Base-by-base conservation (phyloP, 1,140 invertebrate genomes). In the Drosophila ercepeae region DNA sequence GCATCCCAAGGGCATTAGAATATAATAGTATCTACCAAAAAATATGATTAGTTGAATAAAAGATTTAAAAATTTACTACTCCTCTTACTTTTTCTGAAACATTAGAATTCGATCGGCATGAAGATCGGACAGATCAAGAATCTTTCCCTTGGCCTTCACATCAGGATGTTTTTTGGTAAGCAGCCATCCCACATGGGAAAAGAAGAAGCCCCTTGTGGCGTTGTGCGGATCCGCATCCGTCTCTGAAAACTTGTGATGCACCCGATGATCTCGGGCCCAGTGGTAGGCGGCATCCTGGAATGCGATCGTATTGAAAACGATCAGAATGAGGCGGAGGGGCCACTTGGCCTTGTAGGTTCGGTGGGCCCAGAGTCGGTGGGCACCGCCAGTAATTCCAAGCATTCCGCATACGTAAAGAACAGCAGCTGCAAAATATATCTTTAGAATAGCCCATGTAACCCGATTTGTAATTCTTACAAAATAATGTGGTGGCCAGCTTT, bases 211-310 rank as follows among this genome's bases (percentile, higher is more conserved):
- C 6, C 98, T 89, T 0, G 94, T 97, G 3, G 97, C 97, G 91
- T 99, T 99, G 86, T 99, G 98, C 0, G 98, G 98, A 92, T 99
- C 98, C 4, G 98, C 98, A 91, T 99, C 94, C 0, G 98, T 99
- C 92, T 99, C 98, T 3, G 96, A 97, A 92, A 95, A 99, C 91
- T 99, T 99, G 92, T 99, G 98, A 91, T 99, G 98, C 63, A 98
- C 96, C 70, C 98, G 94, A 92, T 99, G 98, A 91, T 99, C 98
- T 55, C 98, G 93, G 0, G 95, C 94, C 98, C 98, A 99, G 90
- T 98, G 97, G 60, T 96, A 95, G n/a, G 97, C 95, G 45, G 96
- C 94, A 92, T 99, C 98, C 96, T 99, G 92, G 91, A 97, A 96
- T 11, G 98, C 97, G n/a, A 98, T 90, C 0, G 96, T 97, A 78